Base-by-base conservation (phyloP, 2,888 invertebrate genomes). In the Caenorhabditis sp. region DNA sequence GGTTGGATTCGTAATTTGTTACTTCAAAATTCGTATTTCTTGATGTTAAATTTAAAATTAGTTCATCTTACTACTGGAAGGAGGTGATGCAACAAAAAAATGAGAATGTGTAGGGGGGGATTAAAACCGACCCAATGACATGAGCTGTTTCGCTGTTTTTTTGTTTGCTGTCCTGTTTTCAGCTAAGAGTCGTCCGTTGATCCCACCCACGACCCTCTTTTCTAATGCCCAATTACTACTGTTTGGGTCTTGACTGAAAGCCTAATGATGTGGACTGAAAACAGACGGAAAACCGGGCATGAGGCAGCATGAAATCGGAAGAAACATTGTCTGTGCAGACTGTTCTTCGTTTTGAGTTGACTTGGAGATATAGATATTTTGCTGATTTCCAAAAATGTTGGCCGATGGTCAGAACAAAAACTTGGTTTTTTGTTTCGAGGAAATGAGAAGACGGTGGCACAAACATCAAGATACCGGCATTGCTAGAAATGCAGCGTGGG, bases 111-210 rank as follows among this genome's bases (percentile, higher is more conserved):
- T 11, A 6, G 50, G 26, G 55, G 32, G 32, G 60, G 72, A 72
- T 72, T 72, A 64, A 47, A 13, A 13, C 40, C 40, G 72, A 65
- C 72, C 64, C 50, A n/a, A 50, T 56, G 56, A 64, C 20, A 26
- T 60, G 65, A 65, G 74, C 65, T 65, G 65, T 65, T 74, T 64
- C 62, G n/a, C n/a, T n/a, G n/a, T n/a, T n/a, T n/a, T 55, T 40
- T 40, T 40, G 26, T 32, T 64, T 56, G 28, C 26, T 47, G 37
- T 53, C 37, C 51, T 60, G 60, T 37, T 71, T 61, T 71, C 61
- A 51, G 51, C 24, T 53, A 9, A 53, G 53, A 11, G 47, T 47
- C 47, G 47, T 20, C 47, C 18, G n/a, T 47, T 47, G 47, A 47
- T 28, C 35, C 58, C 35, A 58, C 22, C 60, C 40, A 15, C 40